Conservation (phyloP, 2,113 vertebrate species). For the Nannospalax galili region DNA sequence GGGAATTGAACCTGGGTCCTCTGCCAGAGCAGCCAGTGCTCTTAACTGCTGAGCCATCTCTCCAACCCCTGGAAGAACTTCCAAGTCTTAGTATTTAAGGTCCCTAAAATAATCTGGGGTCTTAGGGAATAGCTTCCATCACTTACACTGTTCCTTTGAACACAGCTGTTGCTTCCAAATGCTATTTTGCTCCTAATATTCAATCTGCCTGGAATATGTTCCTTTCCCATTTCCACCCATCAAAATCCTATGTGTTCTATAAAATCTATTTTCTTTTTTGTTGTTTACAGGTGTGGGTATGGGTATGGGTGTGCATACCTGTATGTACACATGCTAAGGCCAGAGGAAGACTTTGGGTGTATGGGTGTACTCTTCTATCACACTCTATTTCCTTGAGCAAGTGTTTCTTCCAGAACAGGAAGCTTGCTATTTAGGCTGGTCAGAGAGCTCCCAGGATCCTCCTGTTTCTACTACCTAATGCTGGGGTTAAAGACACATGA, state of each 20-base stretch:
- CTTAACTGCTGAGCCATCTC: too few species aligned
- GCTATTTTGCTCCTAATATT: background rate
- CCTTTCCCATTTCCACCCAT: background rate
- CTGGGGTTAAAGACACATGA: background rate
- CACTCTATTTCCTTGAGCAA: background rate
- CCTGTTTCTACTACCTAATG: background rate
- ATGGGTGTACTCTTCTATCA: background rate
- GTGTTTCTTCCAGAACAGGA: background rate
- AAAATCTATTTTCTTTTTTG: background rate
- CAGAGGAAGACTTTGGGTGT: background rate
- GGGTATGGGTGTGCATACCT: background rate
- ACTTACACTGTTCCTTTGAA: background rate
- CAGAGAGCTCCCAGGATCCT: background rate
- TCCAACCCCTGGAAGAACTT: background rate
- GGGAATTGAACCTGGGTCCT: too few species aligned
- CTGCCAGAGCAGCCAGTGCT: too few species aligned
- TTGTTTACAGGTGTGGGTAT: background rate
- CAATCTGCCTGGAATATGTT: background rate
- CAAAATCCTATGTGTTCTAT: background rate
- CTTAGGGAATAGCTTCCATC: background rate
- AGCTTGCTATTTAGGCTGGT: background rate
- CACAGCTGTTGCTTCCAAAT: slow-evolving; percentile 1
- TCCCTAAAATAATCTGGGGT: background rate
- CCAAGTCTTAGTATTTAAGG: background rate
- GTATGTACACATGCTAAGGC: background rate